Base-by-base conservation (phyloP, 2,888 invertebrate species). In the Cyaniris semiargus region DNA sequence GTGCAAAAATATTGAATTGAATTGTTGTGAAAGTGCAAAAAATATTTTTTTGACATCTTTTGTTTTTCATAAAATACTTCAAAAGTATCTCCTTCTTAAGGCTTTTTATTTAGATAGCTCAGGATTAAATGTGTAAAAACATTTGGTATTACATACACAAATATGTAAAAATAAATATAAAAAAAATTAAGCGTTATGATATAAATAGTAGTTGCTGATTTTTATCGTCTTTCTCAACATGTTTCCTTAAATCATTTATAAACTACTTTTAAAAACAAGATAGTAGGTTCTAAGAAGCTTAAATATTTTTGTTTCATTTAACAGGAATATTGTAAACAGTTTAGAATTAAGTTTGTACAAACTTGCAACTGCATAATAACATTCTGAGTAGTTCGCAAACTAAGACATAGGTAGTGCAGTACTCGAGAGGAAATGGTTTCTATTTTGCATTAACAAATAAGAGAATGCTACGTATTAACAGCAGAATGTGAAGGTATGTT, bases 311-410 rank as follows among this genome's bases (percentile, higher is more conserved):
- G 7, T 66, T 66, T 66, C 27, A 7, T 27, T 31, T 31, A 15
- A 5, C 71, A 71, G 3, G n/a, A 21, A 71, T n/a, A 71, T 38
- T 38, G 34, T 71, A 38, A 71, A 21, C 38, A 38, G 71, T 21
- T 71, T 38, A n/a, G 71, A 71, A 21, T 71, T 71, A 71, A 38
- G 71, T 71, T 38, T 38, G 38, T 13, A 23, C 23, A 38, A 71
- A 71, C 38, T 71, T 1, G 70, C n/a, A 71, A 38, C 70, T 71
- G 38, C 38, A 71, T 38, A 34, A 34, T 31, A 71, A 21, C 13
- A 34, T n/a, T 71, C 71, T n/a, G 38, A 71, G 71, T 71, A 38
- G 66, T 66, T 66, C 27, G 66, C 38, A 71, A 71, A 71, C 38
- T 71, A 38, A 71, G 38, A 71, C 38, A 71, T 38, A 71, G 66